These are phyloP conservation scores for Montipora capricornis DNA, from an alignment of 64 coral and sea anemone species.

Conservation along the genomic window DNA sequence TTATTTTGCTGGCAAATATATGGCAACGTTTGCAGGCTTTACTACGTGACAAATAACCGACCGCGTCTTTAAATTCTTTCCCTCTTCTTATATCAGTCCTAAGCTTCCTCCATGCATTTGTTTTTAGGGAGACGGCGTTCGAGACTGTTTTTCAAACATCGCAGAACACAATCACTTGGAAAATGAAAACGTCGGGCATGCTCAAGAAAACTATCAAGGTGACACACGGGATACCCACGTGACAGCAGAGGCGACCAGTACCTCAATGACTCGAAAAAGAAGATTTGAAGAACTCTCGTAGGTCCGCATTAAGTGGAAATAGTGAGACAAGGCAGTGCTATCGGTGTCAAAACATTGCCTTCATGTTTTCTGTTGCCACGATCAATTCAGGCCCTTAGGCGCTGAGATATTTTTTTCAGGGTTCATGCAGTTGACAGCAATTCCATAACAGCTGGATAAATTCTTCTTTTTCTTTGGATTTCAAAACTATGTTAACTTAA, in stretches of 20 bases:
- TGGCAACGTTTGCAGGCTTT: neutral
- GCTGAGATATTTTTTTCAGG: neutral
- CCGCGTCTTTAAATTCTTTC: neutral
- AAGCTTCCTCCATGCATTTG: neutral
- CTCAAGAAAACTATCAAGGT: neutral
- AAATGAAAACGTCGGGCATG: neutral
- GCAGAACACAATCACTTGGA: no score
- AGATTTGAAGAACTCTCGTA: slow-evolving; percentile 78
- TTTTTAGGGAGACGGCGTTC: slow-evolving; percentile 31
- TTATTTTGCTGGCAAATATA: no score
- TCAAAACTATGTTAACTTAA: no score
- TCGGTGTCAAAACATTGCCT: neutral
- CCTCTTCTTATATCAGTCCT: neutral
- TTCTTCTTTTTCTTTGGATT: no score
- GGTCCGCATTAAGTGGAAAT: neutral
- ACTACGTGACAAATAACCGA: neutral
- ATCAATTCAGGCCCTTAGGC: neutral
- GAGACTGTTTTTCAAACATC: slow-evolving; percentile 12
- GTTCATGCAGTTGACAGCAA: no score
- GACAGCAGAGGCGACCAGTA: neutral
- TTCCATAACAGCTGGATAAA: no score
- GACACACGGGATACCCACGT: neutral
- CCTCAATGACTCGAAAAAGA: slow-evolving; percentile 57
- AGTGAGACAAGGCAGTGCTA: neutral
- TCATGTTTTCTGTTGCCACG: neutral